Evolutionary conservation across 2,113 vertebrate species (phyloP), one percentile per base, ranked within the genome.

Genomic region (Corythornis cristatus): DNA sequence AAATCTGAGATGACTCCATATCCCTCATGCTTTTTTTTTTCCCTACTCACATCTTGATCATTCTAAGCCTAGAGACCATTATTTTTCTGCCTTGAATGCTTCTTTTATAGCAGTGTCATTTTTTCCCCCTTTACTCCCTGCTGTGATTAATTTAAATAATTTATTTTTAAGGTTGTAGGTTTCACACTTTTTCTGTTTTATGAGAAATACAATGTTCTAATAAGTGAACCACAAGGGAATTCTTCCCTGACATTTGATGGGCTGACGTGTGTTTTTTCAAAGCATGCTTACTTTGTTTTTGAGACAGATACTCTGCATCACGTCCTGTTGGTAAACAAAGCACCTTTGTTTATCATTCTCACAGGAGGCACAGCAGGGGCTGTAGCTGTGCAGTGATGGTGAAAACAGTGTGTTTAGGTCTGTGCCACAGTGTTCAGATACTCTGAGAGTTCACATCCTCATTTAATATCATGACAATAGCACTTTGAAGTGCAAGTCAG

Each of bases 101-200:
- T 67, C 85, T 35, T 68, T 86, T 33, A 20, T 68, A 54, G 8
- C 11, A n/a, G 33, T 46, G 29, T 65, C 37, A 0, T 29, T 77
- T 68, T 46, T 43, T 25, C 86, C 26, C 46, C 82, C 50, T 79
- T 4, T 75, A n/a, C n/a, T 68, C 56, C 35, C n/a, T 70, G 72
- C 50, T 95, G 64, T 77, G 72, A 77, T 80, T 87, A 2, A 37
- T 90, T 92, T 68, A 76, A 81, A 84, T 82, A 71, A 88, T 80
- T 80, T 45, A n/a, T 88, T 93, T 81, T 82, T 86, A 70, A 70
- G 46, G 60, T 37, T 22, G 20, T 57, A 31, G 3, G 23, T 81
- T 95, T 93, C 46, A 46, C 50, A 50, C 5, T 65, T 94, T 81
- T 88, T 65, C 19, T 89, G 21, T 85, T 86, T 37, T 25, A 65